These are phyloP conservation scores for Camponotus fellah DNA, from an alignment of 2,888 invertebrate species.

Conservation along the genomic window DNA sequence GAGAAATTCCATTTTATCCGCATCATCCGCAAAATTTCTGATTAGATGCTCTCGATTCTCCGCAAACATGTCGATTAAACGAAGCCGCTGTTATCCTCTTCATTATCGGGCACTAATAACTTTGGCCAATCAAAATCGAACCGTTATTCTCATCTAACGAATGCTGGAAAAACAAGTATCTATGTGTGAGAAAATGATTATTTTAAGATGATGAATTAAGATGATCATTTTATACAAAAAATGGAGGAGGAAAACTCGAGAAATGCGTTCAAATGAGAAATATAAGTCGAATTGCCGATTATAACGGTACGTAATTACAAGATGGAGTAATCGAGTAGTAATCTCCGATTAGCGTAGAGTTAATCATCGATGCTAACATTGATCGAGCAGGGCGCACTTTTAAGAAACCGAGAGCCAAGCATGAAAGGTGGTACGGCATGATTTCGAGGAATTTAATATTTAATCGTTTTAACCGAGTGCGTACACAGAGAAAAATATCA, in stretches of 20 bases:
- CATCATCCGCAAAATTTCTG: not conserved
- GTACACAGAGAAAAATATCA: not conserved
- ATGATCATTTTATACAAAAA: not conserved
- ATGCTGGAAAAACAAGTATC: not conserved
- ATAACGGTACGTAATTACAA: conserved; percentile 38
- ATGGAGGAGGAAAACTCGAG: not conserved
- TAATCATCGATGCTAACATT: not conserved
- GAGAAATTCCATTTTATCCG: conserved; percentile 23
- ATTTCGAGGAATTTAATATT: not conserved
- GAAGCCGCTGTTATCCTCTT: not conserved
- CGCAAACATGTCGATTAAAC: conserved; percentile 30
- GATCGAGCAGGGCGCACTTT: conserved; percentile 10
- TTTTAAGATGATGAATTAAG: not conserved
- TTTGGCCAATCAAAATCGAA: conserved; percentile 26
- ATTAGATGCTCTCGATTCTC: not conserved
- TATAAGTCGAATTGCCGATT: conserved; percentile 25
- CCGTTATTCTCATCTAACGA: conserved; percentile 26
- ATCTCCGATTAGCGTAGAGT: not conserved
- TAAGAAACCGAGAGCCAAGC: not conserved
- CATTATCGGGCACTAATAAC: conserved; percentile 14
- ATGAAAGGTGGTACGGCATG: not conserved
- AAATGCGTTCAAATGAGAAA: not conserved
- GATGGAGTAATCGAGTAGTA: conserved; percentile 22
- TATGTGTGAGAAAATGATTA: too few species aligned
- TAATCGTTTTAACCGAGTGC: not conserved